These are phyloP conservation scores for Pycnonotus jocosus DNA, from an alignment of 2,113 vertebrate species.

Conservation along the genomic window DNA sequence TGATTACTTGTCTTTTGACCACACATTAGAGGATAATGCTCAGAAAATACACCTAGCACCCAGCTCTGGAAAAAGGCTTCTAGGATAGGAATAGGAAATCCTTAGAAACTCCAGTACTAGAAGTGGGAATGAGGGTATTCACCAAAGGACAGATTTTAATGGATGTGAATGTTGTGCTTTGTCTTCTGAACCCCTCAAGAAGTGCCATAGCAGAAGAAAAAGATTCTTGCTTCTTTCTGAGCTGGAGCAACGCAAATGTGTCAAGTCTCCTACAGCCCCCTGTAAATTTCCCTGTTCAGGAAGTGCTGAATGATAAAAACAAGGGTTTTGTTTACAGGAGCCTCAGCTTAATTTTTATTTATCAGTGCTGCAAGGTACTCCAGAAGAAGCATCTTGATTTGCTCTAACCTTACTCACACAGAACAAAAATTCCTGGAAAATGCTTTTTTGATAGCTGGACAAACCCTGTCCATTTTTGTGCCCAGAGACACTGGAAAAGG, in stretches of 20 bases:
- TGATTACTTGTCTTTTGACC: background rate
- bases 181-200: background rate
- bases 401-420: background rate
- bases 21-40: background rate
- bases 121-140: background rate
- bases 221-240: background rate
- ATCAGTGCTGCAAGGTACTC: background rate
- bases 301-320: background rate
- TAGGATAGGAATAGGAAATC: background rate
- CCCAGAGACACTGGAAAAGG: background rate
- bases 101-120: background rate
- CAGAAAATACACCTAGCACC: background rate
- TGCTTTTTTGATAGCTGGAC: background rate
- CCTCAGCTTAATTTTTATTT: background rate
- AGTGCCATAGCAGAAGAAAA: background rate
- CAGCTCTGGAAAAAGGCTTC: background rate
- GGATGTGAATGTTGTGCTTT: background rate
- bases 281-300: background rate
- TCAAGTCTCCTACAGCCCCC: background rate
- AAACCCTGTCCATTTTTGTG: background rate
- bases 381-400: background rate
- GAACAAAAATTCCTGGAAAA: background rate
- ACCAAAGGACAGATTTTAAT: background rate
- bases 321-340: background rate
- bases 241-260: rapidly evolving